phyloP scores from a whole-genome alignment of 1,140 invertebrate genomes.

The Macrotrachela quadricornifera region DNA sequence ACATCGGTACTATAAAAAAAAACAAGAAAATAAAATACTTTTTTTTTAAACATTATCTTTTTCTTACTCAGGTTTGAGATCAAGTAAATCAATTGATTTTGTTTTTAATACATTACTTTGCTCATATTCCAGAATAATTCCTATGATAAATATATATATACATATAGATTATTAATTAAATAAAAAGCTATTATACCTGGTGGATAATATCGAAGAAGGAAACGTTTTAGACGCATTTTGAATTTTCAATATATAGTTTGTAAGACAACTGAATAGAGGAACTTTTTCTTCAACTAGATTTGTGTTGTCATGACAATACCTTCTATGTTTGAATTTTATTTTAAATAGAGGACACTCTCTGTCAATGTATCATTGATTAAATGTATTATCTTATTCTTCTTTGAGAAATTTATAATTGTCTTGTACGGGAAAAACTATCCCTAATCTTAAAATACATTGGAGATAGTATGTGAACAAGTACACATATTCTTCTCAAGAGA shows the following conservation, averaged over 20 bases:
- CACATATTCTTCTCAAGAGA: too few relatives aligned
- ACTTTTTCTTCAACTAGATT: too few relatives aligned
- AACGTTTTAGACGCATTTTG: conserved; percentile 26
- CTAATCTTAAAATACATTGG: too few relatives aligned
- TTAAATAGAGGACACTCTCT: too few relatives aligned
- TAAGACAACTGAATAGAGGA: not conserved
- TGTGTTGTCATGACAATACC: too few relatives aligned
- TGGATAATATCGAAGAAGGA: conserved; percentile 27
- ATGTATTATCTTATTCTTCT: too few relatives aligned
- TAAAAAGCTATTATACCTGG: conserved; percentile 16
- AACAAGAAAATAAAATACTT: not conserved
- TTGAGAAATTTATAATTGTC: too few relatives aligned
- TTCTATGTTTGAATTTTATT: too few relatives aligned
- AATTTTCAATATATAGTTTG: not conserved
- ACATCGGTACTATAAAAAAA: conserved; percentile 23
- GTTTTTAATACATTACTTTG: conserved; percentile 28
- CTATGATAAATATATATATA: conserved; percentile 14
- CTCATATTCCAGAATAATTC: conserved; percentile 32
- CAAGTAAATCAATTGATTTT: conserved; percentile 28
- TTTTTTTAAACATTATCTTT: not conserved
- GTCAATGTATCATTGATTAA: too few relatives aligned
- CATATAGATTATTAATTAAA: not conserved
- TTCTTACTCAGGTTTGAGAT: conserved; percentile 27
- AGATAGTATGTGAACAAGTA: too few relatives aligned
- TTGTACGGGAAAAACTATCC: too few relatives aligned